Conservation (phyloP, 2,113 vertebrate genomes). For the Benitochromis conjunctus region DNA sequence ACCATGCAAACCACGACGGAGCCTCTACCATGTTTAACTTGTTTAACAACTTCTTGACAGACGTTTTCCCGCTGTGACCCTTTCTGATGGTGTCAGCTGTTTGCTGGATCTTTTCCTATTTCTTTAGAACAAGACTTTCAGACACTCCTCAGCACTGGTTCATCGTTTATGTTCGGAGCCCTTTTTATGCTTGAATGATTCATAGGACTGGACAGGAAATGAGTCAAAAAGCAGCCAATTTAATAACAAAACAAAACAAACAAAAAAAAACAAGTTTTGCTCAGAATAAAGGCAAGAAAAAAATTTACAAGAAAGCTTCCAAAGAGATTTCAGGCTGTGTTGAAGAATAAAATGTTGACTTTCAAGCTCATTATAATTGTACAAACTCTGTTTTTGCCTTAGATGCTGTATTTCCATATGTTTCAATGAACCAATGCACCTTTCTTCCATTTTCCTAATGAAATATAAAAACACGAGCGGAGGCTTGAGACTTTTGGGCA, state of each 20-base stretch:
- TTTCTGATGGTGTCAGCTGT: neutral
- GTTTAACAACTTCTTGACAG: neutral
- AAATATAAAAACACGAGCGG: neutral
- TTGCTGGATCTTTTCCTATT: neutral
- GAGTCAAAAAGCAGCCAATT: neutral
- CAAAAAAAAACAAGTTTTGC: neutral
- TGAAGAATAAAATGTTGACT: neutral
- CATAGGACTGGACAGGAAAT: neutral
- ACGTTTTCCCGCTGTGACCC: neutral
- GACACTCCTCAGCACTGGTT: neutral
- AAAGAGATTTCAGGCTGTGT: neutral
- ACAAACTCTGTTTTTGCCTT: accelerated
- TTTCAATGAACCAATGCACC: neutral
- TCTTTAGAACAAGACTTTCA: neutral
- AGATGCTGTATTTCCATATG: neutral
- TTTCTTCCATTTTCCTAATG: neutral
- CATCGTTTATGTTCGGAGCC: neutral
- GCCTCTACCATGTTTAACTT: neutral
- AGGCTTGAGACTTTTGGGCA: neutral
- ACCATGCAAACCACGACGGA: neutral
- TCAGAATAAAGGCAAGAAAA: neutral
- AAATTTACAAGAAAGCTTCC: neutral
- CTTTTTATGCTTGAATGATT: neutral
- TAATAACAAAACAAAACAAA: neutral
- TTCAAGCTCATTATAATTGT: neutral